These are phyloP conservation scores for Malurus melanocephalus DNA, from an alignment of 2,113 vertebrate species.

Conservation along the genomic window DNA sequence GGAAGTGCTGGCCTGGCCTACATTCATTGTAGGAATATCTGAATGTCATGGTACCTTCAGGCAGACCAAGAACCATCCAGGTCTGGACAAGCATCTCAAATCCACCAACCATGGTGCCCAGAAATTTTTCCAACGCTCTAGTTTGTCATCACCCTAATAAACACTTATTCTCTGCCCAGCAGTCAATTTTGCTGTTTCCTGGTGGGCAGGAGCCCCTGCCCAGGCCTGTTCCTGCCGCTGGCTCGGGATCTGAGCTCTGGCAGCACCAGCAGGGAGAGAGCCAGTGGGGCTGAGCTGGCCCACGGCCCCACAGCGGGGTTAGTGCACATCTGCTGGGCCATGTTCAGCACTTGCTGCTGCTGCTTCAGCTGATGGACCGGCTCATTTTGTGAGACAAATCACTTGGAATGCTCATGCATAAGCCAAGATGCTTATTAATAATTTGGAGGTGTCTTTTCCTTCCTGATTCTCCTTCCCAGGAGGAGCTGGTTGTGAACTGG, in stretches of 20 bases:
- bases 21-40: background rate
- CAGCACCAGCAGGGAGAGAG: background rate
- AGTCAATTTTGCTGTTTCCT: background rate
- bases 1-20: background rate
- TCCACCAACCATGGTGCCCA: background rate
- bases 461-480: background rate
- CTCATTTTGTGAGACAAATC: background rate
- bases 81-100: background rate
- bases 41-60: rapidly evolving
- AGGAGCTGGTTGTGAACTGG: background rate
- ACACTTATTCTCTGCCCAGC: background rate
- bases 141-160: background rate
- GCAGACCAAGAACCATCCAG: background rate
- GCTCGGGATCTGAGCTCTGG: background rate
- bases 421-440: background rate
- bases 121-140: background rate
- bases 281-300: background rate
- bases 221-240: background rate
- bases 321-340: background rate
- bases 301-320: rapidly evolving
- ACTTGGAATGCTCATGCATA: background rate
- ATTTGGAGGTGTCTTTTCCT: background rate
- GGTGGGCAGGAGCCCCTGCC: background rate
- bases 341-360: background rate
- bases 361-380: background rate